Conservation (phyloP, 2,888 invertebrate species). For the Epirrita christyi region DNA sequence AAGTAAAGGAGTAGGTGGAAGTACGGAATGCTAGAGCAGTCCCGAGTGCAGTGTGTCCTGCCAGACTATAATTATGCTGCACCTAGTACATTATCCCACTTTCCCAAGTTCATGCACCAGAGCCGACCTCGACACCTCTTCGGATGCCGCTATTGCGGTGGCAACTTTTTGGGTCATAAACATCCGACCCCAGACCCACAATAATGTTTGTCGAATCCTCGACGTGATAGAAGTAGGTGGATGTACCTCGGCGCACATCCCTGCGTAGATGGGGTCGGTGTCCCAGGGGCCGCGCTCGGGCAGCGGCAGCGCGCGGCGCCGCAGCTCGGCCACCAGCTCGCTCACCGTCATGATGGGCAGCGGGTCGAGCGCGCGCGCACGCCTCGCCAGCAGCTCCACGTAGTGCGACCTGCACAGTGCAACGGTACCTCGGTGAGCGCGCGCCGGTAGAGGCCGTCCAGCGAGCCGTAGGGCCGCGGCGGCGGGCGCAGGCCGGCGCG, state of each 20-base stretch:
- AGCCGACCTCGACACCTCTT: too few relatives aligned
- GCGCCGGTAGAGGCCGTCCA: conserved; percentile 87
- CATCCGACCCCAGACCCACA: too few relatives aligned
- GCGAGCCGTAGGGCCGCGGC: conserved; percentile 90
- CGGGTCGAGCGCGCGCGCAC: conserved; percentile 95
- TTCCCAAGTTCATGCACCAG: too few relatives aligned
- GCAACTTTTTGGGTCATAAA: too few relatives aligned
- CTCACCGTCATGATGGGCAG: conserved; percentile 93
- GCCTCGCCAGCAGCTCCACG: conserved; percentile 96
- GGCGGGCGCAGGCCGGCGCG: conserved; percentile 90
- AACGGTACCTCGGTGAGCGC: conserved; percentile 86
- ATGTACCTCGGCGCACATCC: conserved; percentile 93
- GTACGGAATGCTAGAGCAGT: too few relatives aligned
- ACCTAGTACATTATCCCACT: too few relatives aligned
- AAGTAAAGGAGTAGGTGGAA: too few relatives aligned
- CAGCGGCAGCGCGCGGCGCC: conserved; percentile 92
- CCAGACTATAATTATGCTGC: too few relatives aligned
- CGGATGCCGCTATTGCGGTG: too few relatives aligned
- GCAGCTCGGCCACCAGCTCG: conserved; percentile 94
- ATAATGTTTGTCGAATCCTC: too few relatives aligned
- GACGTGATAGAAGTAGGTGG: too few relatives aligned
- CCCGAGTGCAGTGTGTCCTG: too few relatives aligned
- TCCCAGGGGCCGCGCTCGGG: conserved; percentile 93
- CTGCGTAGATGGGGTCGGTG: conserved; percentile 93
- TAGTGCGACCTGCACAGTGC: conserved; percentile 92